These are phyloP conservation scores for Crypturellus tataupa DNA, from an alignment of 2,797 vertebrate species.

Conservation along the genomic window DNA sequence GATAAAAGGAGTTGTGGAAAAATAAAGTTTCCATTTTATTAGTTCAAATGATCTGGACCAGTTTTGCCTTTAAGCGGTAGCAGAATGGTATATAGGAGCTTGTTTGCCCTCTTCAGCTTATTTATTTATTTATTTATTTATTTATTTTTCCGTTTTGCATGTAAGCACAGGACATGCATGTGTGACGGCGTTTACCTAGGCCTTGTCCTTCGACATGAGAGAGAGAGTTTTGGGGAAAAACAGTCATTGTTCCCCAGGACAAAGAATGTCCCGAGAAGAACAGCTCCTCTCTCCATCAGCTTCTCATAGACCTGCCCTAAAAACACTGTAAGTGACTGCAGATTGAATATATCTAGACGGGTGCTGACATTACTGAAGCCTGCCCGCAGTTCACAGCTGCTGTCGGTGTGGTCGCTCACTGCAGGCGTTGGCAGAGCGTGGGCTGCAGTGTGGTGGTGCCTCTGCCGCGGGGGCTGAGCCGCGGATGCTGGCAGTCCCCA, in stretches of 20 bases:
- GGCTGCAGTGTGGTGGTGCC: neutral
- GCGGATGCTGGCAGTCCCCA: neutral
- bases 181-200: neutral
- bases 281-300: neutral
- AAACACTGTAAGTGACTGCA: neutral
- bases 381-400: neutral
- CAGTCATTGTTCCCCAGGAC: neutral
- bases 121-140: neutral
- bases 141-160: neutral
- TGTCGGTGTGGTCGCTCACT: neutral
- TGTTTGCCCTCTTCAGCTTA: neutral
- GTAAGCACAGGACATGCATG: neutral
- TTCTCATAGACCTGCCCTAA: neutral
- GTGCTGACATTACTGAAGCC: neutral
- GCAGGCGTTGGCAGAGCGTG: neutral
- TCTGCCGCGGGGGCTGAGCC: neutral
- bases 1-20: neutral
- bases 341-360: neutral
- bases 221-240: neutral
- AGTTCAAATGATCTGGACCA: neutral
- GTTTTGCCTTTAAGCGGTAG: neutral
- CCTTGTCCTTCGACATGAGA: neutral
- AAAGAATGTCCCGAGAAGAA: too few relatives aligned
- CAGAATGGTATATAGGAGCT: neutral
- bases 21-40: neutral